phyloP scores from a whole-genome alignment of 2,888 invertebrate species.

The Trisateles emortualis region DNA sequence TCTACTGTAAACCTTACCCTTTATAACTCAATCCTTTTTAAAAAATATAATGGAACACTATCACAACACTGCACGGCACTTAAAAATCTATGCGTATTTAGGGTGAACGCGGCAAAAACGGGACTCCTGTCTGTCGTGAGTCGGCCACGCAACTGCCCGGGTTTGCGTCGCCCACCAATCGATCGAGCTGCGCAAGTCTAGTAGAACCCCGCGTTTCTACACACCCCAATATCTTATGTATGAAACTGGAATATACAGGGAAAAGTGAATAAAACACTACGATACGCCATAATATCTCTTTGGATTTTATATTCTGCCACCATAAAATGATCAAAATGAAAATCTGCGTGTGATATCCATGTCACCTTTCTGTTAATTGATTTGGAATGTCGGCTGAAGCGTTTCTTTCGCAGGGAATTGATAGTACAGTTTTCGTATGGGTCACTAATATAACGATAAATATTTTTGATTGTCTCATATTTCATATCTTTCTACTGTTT shows the following conservation, averaged over 20 bases:
- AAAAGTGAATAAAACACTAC: conserved; percentile 69
- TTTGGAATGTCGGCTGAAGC: background rate
- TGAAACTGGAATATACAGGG: conserved; percentile 74
- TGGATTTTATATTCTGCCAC: background rate
- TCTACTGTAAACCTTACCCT: conserved; percentile 41
- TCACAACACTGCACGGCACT: conserved; percentile 58
- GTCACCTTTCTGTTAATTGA: background rate
- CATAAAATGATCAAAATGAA: background rate
- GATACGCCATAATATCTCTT: conserved; percentile 6
- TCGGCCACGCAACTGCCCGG: conserved; percentile 73
- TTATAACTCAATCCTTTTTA: conserved; percentile 45
- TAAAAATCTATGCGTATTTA: conserved; percentile 74
- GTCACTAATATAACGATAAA: background rate
- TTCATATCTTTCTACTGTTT: background rate
- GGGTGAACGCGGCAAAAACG: conserved; percentile 58
- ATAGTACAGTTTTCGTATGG: background rate
- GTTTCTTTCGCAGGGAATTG: background rate
- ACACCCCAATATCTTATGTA: conserved; percentile 83
- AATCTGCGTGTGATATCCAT: background rate
- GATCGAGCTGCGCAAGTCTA: conserved; percentile 79
- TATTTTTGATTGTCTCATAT: background rate
- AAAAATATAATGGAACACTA: conserved; percentile 36
- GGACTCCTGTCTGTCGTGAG: conserved; percentile 53
- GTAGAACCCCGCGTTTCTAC: conserved; percentile 64
- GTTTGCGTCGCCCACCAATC: conserved; percentile 70